A percentile compares a stretch with the other conserved stretches of the same genome.
phyloP scores from a whole-genome alignment of 2,113 vertebrate genomes.

The Heloderma charlesbogerti region DNA sequence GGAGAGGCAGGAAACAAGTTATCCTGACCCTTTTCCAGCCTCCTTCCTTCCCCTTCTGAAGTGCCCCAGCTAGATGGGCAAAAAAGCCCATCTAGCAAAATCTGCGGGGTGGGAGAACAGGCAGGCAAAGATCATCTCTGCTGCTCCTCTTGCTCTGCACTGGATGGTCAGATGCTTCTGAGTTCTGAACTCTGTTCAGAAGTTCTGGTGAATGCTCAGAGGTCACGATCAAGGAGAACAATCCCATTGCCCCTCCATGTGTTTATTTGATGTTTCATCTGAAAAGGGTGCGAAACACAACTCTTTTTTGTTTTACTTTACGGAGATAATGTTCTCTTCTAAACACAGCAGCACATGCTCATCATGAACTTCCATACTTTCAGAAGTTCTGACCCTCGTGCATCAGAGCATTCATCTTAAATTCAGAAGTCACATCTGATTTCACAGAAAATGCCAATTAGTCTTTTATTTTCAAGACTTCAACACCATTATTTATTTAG shows the following conservation, averaged over 20 bases:
- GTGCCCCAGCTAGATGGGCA: too few species aligned
- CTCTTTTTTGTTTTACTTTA: conserved; percentile 49
- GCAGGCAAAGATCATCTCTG: too few species aligned
- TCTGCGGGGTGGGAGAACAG: too few species aligned
- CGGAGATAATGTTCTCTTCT: conserved; percentile 35
- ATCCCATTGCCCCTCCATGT: neutral
- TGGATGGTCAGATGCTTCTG: too few species aligned
- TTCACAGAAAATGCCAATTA: conserved; percentile 7
- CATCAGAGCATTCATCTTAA: conserved; percentile 17
- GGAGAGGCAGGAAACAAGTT: too few species aligned
- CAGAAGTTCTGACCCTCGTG: neutral
- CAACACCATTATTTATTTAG: conserved; percentile 33
- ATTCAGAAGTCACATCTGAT: conserved; percentile 21
- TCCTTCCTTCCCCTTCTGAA: too few species aligned
- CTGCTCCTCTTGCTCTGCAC: too few species aligned
- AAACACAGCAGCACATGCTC: conserved; percentile 31
- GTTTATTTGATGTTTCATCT: neutral
- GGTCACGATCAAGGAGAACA: too few species aligned
- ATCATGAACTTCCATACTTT: conserved; percentile 38
- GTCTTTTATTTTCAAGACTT: conserved; percentile 29
- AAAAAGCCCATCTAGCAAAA: too few species aligned
- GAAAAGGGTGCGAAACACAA: conserved; percentile 46
- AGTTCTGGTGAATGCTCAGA: neutral
- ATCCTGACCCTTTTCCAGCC: too few species aligned
- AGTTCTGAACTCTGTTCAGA: neutral